phyloP scores from a whole-genome alignment of 2,888 invertebrate genomes.

The Oeneis ivallda region DNA sequence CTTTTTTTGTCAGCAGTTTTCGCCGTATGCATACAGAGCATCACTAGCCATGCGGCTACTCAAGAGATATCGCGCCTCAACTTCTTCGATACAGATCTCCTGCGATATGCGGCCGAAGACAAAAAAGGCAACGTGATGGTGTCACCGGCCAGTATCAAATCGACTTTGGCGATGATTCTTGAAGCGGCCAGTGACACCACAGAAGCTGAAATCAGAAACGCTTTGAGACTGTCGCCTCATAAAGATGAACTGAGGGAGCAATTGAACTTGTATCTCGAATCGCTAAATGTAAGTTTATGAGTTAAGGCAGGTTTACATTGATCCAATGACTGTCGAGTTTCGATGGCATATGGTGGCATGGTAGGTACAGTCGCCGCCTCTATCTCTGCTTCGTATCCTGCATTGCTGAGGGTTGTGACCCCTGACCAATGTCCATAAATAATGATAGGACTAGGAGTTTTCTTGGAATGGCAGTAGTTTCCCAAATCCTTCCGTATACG shows the following conservation, averaged over 20 bases:
- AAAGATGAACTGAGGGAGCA: conserved; percentile 62
- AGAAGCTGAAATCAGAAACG: conserved; percentile 80
- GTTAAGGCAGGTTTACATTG: not conserved
- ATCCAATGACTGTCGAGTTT: too few relatives aligned
- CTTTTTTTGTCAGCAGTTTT: conserved; percentile 46
- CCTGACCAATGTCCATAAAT: too few relatives aligned
- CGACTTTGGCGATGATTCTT: conserved; percentile 82
- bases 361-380: too few relatives aligned
- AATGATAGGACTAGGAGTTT: too few relatives aligned
- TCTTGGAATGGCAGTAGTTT: too few relatives aligned
- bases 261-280: conserved; percentile 52
- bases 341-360: too few relatives aligned
- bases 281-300: conserved; percentile 55
- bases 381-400: too few relatives aligned
- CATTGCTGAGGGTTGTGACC: too few relatives aligned
- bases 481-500: too few relatives aligned
- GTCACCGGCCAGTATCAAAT: conserved; percentile 86
- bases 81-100: conserved; percentile 81
- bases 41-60: conserved; percentile 45
- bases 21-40: conserved; percentile 47
- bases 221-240: conserved; percentile 77
- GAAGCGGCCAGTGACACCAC: conserved; percentile 83
- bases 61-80: conserved; percentile 62
- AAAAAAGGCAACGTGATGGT: conserved; percentile 81
- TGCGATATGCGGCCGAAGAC: conserved; percentile 67